Evolutionary conservation across 2,113 vertebrate genomes (phyloP).

Genomic region (Spermophilus dauricus): DNA sequence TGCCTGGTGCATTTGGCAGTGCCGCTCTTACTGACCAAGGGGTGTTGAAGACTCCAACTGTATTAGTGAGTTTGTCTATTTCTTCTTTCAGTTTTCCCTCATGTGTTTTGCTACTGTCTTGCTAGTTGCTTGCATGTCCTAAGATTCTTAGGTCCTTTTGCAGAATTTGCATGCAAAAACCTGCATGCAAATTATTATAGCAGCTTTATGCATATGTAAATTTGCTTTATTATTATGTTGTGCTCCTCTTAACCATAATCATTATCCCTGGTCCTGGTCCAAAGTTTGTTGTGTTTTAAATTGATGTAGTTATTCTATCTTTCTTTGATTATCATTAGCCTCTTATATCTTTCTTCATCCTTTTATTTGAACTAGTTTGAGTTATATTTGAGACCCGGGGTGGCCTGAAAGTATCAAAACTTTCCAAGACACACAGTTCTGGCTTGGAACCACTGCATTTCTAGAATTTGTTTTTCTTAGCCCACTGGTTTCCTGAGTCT

Average conservation of each 20-base stretch:
- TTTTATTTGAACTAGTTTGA: background rate
- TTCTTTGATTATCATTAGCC: background rate
- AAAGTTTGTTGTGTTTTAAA: background rate
- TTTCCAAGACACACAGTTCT: background rate
- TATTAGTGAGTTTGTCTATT: background rate
- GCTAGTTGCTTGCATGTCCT: background rate
- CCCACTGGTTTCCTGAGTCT: background rate
- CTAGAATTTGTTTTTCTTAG: background rate
- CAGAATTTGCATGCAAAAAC: background rate
- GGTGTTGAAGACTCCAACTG: background rate
- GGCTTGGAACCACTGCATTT: background rate
- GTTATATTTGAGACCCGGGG: background rate
- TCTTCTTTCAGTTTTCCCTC: background rate
- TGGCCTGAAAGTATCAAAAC: no score
- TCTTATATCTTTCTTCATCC: background rate
- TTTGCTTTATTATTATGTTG: background rate
- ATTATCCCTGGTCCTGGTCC: background rate
- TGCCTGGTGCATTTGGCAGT: background rate
- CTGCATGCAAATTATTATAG: no score
- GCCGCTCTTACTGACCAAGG: background rate
- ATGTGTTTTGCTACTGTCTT: background rate
- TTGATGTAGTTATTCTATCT: background rate
- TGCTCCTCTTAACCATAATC: background rate
- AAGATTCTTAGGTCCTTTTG: background rate
- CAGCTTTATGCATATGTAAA: no score